Evolutionary conservation across 2,888 invertebrate genomes (phyloP), one percentile per base, ranked within the genome.

Genomic region (Lycia hirtaria): DNA sequence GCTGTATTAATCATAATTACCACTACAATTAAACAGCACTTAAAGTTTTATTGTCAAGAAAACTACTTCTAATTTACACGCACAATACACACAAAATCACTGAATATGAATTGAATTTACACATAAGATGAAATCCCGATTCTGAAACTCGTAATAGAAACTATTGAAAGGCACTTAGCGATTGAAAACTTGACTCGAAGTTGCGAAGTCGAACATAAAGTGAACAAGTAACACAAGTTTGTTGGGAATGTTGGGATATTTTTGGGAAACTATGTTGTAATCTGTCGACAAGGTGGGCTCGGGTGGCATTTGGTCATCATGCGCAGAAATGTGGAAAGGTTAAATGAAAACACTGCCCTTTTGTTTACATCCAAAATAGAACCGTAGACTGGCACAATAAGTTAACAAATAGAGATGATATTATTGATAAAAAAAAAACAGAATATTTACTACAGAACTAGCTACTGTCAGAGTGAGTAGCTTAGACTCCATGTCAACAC

Each of bases 341-440:
- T 63, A 67, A 64, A 59, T 61, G 59, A 56, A 64, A 64, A 56
- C 47, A 51, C 41, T 40, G 24, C 52, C 64, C 56, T 62, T 61
- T 62, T 56, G 45, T 56, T 47, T 55, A 40, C 15, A 14, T 43
- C 35, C 43, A 53, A 52, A 49, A 44, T 41, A 20, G 35, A 26
- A 20, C 10, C 41, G 22, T 10, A 22, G 40, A 44, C 20, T 4
- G 17, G 28, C 41, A 32, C 49, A 19, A 22, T 6, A 45, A 12
- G 22, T 6, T 15, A 38, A 38, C 4, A 10, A 19, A 19, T 3
- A n/a, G 3, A 32, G 3, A 6, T 14, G 1, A 7, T 14, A 14
- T 15, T 6, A 32, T 6, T 32, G 12, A 26, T 6, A 32, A 12
- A 14, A 14, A 32, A 32, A 12, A 4, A 30, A 30, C 30, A 2